Percentiles rank a stretch among this genome's conserved stretches.
These are phyloP conservation scores for Fragum whitleyi DNA, from an alignment of 2,888 invertebrate genomes.

Conservation along the genomic window DNA sequence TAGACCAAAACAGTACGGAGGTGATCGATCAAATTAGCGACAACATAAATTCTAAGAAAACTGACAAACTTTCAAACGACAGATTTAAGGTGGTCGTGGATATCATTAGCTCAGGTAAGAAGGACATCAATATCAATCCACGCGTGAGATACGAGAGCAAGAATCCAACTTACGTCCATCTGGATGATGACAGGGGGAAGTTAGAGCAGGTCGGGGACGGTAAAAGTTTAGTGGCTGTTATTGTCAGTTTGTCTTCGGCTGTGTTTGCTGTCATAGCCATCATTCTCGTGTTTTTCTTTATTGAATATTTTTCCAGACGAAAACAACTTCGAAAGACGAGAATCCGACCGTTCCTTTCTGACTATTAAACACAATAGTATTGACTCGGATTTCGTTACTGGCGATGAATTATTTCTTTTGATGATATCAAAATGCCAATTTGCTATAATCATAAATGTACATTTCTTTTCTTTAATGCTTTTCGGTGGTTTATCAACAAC, in stretches of 20 bases:
- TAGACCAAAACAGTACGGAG: no score
- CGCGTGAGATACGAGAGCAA: background rate
- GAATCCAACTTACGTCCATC: slow-evolving; percentile 12
- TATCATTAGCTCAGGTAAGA: background rate
- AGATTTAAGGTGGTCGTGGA: slow-evolving; percentile 19
- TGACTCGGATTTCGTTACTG: no score
- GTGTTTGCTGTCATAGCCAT: slow-evolving; percentile 27
- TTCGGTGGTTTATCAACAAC: no score
- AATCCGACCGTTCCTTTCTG: slow-evolving; percentile 40
- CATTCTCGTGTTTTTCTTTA: slow-evolving; percentile 34
- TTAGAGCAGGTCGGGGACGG: slow-evolving; percentile 23
- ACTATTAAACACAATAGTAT: slow-evolving; percentile 9
- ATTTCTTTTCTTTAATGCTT: no score
- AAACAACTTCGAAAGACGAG: slow-evolving; percentile 34
- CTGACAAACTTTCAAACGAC: slow-evolving; percentile 1
- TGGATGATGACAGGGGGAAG: background rate
- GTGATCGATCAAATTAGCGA: background rate
- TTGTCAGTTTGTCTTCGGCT: slow-evolving; percentile 30
- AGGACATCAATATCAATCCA: background rate
- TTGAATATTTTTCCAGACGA: slow-evolving; percentile 37
- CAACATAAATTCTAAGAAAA: background rate
- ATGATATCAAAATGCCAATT: no score
- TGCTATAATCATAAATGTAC: no score
- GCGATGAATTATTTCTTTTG: no score
- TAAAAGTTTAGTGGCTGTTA: slow-evolving; percentile 38